phyloP scores from a whole-genome alignment of 2,888 invertebrate species.

The Ennomos quercinarius region DNA sequence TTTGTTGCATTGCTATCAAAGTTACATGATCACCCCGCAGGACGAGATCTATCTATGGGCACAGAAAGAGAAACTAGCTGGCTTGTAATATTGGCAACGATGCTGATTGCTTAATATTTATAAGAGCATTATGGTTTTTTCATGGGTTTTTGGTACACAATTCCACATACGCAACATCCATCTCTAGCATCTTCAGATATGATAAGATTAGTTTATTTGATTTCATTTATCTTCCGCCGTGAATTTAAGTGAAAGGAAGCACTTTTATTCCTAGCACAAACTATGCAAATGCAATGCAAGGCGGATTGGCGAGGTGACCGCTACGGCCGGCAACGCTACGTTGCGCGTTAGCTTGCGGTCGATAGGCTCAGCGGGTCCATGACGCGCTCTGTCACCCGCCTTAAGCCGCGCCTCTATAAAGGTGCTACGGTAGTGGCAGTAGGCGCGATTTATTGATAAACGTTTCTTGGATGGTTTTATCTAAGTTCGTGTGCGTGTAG shows the following conservation, averaged over 20 bases:
- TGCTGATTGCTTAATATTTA: slow-evolving; percentile 4
- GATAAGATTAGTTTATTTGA: too few relatives aligned
- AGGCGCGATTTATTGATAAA: slow-evolving; percentile 18
- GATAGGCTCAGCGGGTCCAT: slow-evolving; percentile 56
- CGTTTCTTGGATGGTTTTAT: too few relatives aligned
- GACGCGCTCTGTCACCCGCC: slow-evolving; percentile 68
- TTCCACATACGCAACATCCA: neutral
- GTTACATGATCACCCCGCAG: too few relatives aligned
- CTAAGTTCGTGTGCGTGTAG: too few relatives aligned
- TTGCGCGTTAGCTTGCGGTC: slow-evolving; percentile 45
- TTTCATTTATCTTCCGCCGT: too few relatives aligned
- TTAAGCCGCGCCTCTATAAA: slow-evolving; percentile 35
- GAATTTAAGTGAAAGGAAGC: too few relatives aligned
- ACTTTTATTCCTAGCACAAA: too few relatives aligned
- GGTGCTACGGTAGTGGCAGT: neutral
- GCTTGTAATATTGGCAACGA: slow-evolving; percentile 1
- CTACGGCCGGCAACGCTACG: too few relatives aligned
- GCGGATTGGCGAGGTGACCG: slow-evolving; percentile 42
- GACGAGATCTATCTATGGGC: slow-evolving; percentile 5
- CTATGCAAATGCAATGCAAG: too few relatives aligned
- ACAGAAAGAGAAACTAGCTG: neutral
- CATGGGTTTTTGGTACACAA: too few relatives aligned
- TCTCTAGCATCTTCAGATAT: too few relatives aligned
- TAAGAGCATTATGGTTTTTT: slow-evolving; percentile 5
- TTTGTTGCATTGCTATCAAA: too few relatives aligned